phyloP scores from a whole-genome alignment of 2,113 vertebrate genomes.

The Azemiops feae region DNA sequence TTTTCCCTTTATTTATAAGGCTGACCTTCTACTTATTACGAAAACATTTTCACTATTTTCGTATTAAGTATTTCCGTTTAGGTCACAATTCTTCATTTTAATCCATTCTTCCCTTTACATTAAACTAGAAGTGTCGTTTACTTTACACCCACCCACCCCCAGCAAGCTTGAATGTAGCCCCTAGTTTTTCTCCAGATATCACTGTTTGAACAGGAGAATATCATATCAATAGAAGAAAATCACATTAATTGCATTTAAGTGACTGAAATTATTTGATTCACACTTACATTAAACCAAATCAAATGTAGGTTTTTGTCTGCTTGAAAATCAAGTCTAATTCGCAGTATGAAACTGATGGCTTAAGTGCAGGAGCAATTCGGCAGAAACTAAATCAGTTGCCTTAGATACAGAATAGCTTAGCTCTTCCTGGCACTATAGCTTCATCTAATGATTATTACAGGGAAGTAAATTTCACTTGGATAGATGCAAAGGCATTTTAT shows the following conservation, averaged over 20 bases:
- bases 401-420: not conserved
- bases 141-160: not conserved
- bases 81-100: not conserved
- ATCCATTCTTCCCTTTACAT: not conserved
- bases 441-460: not conserved
- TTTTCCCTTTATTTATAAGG: slow-evolving; percentile 28
- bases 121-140: not conserved
- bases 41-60: slow-evolving; percentile 17
- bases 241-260: not conserved
- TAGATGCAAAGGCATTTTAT: not conserved
- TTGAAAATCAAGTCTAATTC: not conserved
- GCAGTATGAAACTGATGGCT: not conserved
- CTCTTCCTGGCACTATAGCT: not conserved
- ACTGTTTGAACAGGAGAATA: not conserved
- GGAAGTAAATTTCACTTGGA: not conserved
- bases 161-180: not conserved
- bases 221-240: not conserved
- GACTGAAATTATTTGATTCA: not conserved
- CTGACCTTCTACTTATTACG: slow-evolving; percentile 38
- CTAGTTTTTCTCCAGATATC: not conserved
- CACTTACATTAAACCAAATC: not conserved
- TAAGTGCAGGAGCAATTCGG: not conserved
- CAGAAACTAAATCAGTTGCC: not conserved
- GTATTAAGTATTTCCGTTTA: not conserved
- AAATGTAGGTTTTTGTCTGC: not conserved